Evolutionary conservation across 2,888 invertebrate genomes (phyloP).

Genomic region (Dexiosoma caninum): DNA sequence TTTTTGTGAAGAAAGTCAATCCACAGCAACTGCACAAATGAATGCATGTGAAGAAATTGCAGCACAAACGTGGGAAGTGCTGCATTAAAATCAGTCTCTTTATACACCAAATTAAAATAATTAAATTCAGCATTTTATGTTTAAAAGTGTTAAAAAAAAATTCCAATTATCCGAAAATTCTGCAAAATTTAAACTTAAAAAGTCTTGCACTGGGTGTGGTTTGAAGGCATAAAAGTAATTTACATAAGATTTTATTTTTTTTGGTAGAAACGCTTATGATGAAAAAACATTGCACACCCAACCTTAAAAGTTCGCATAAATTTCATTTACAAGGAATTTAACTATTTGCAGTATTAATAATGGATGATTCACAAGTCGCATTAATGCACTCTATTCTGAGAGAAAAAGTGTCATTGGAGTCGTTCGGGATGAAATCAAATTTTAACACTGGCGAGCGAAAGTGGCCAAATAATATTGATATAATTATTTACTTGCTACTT

Average conservation of each 20-base stretch:
- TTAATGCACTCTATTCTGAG: no score
- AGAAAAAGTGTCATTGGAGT: no score
- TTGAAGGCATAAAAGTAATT: neutral
- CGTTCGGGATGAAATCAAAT: no score
- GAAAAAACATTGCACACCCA: neutral
- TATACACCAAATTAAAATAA: conserved; percentile 28
- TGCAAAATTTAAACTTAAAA: neutral
- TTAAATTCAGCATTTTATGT: conserved; percentile 18
- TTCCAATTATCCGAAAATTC: neutral
- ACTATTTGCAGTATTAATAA: neutral
- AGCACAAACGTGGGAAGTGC: conserved; percentile 35
- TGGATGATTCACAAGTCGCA: no score
- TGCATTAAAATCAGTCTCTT: conserved; percentile 2
- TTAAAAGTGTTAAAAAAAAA: conserved; percentile 14
- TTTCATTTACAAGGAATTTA: neutral
- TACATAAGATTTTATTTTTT: neutral
- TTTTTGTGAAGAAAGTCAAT: conserved; percentile 46
- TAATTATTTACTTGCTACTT: no score
- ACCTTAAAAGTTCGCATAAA: neutral
- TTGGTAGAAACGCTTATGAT: neutral
- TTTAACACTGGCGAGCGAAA: no score
- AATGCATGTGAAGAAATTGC: conserved; percentile 26
- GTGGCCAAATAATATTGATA: no score
- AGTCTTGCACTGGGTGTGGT: conserved; percentile 21
- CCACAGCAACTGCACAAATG: neutral